Base-by-base conservation (phyloP, 2,888 invertebrate species). In the Helicoverpa assulta region DNA sequence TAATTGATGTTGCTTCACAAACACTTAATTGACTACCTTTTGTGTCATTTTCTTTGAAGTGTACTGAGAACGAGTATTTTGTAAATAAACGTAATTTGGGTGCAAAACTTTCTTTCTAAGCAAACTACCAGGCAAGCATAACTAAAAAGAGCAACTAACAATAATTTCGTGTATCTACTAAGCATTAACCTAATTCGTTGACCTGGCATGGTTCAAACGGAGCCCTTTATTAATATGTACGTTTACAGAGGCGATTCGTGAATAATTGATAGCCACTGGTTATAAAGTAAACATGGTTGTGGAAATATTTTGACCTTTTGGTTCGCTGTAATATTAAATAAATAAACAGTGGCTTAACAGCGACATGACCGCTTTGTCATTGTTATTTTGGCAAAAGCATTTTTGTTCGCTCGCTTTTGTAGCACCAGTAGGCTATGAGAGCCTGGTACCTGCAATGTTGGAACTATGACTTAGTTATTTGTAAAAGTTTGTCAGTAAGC, bases 161-260 rank as follows among this genome's bases (percentile, higher is more conserved):
- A 76, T 82, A 72, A 77, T 74, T 71, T 67, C 51, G n/a, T 64
- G 43, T 43, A 43, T 16, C 43, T 43, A 69, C 65, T 64, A 75
- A 75, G 68, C 71, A 73, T 78, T 76, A 82, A 78, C 75, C 78
- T 72, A 67, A 73, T 82, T 82, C 61, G 60, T 76, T 72, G 76
- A 82, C 82, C 82, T 66, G 69, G 16, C 58, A 16, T 56, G 19
- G 71, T 70, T 76, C 71, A 66, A 69, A 78, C 60, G 18, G n/a
- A 69, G 70, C 73, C 68, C 68, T 75, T 70, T 74, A 75, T 75
- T 74, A 80, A 75, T 69, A 80, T 60, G 53, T 78, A 66, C 62
- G 72, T 73, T 47, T 66, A 59, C 62, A 29, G 51, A 64, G 65
- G 47, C 60, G 61, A 76, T 72, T 72, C 59, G 65, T 81, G 47